These are phyloP conservation scores for Archips crataeganus DNA, from an alignment of 2,888 invertebrate species.

Conservation along the genomic window DNA sequence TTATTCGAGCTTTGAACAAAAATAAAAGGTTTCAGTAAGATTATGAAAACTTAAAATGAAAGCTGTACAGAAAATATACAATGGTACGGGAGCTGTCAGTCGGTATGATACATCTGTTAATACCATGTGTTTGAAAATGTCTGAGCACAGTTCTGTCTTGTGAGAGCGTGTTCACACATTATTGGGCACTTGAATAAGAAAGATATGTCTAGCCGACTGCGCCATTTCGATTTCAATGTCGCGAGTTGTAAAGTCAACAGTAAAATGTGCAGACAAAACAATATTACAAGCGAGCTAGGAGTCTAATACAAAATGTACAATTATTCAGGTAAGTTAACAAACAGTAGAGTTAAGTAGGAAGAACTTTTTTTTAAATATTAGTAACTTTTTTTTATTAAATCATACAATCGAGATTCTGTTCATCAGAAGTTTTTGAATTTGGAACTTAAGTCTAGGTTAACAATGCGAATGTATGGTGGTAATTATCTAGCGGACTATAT, in stretches of 20 bases:
- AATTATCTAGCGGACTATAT: conserved; percentile 25
- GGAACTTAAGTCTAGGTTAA: conserved; percentile 23
- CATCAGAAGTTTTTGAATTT: conserved; percentile 27
- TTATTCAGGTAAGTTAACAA: conserved; percentile 4
- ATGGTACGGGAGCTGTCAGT: conserved; percentile 5
- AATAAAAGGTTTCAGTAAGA: conserved; percentile 34
- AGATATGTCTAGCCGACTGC: neutral
- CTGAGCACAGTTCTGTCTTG: neutral
- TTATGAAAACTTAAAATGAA: conserved; percentile 7
- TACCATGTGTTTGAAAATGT: neutral
- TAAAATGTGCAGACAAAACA: conserved; percentile 7
- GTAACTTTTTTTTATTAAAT: conserved; percentile 10
- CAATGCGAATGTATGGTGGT: conserved; percentile 9
- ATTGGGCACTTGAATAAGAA: neutral
- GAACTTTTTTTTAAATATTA: conserved; percentile 19
- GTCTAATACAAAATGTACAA: conserved; percentile 6
- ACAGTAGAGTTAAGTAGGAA: conserved; percentile 19
- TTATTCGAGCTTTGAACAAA: conserved; percentile 18
- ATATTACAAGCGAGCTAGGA: conserved; percentile 3
- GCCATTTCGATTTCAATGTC: conserved; percentile 9
- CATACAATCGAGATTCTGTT: conserved; percentile 35
- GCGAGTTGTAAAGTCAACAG: neutral
- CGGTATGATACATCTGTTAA: neutral
- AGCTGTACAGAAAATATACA: conserved; percentile 22
- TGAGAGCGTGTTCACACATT: neutral